Conservation (phyloP, 2,113 vertebrate genomes). For the Stomatorhinus ivindoensis region DNA sequence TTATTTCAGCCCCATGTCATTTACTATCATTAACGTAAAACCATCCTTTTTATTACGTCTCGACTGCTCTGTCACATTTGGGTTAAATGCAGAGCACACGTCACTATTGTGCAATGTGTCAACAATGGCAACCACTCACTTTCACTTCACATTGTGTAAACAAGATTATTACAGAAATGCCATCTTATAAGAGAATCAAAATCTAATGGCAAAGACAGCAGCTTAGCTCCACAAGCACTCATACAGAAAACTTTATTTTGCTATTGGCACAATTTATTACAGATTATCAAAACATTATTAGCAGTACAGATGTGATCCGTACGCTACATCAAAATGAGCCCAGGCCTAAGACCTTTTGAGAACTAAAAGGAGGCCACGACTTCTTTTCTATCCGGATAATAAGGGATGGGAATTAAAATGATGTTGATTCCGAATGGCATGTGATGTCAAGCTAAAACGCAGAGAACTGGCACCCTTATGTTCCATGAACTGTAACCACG, state of each 20-base stretch:
- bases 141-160: not conserved
- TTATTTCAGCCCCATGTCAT: not conserved
- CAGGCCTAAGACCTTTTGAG: not conserved
- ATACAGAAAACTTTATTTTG: not conserved
- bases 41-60: not conserved
- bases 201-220: not conserved
- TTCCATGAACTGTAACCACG: not conserved
- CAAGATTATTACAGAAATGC: not conserved
- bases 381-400: not conserved
- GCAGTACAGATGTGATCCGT: not conserved
- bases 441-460: not conserved
- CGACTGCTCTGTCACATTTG: not conserved
- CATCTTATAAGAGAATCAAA: not conserved
- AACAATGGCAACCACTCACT: not conserved
- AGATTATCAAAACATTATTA: not conserved
- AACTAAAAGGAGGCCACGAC: not conserved
- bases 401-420: not conserved
- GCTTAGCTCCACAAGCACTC: not conserved
- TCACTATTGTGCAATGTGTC: not conserved
- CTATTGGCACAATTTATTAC: not conserved
- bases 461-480: not conserved
- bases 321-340: not conserved
- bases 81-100: not conserved
- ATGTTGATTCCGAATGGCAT: not conserved
- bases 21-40: not conserved